Conservation (phyloP, 2,113 vertebrate genomes). For the Scytalopus superciliaris region DNA sequence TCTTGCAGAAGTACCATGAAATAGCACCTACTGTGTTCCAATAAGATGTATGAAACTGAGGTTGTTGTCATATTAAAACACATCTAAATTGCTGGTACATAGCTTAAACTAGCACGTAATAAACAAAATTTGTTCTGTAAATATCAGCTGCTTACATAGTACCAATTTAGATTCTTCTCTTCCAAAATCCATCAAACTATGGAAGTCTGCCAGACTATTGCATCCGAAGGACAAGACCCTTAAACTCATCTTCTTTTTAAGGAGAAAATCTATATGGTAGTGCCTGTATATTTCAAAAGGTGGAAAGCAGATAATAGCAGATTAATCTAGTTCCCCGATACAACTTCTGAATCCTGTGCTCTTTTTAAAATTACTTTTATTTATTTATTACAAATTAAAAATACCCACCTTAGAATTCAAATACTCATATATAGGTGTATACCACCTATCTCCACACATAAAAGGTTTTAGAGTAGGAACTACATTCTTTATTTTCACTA, state of each 20-base stretch:
- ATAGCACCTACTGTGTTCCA: not conserved
- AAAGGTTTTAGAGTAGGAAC: not conserved
- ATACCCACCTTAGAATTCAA: not conserved
- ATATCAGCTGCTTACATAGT: not conserved
- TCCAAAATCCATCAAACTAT: not conserved
- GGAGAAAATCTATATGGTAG: not conserved
- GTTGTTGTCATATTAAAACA: not conserved
- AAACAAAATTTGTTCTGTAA: not conserved
- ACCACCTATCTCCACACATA: not conserved
- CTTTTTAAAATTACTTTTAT: not conserved
- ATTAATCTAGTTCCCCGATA: not conserved
- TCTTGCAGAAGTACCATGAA: not conserved
- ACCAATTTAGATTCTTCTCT: not conserved
- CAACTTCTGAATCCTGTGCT: not conserved
- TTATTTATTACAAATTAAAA: not conserved
- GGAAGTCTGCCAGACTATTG: not conserved
- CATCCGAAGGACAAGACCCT: not conserved
- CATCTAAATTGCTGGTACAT: not conserved
- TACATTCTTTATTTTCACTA: not conserved
- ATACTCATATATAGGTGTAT: not conserved
- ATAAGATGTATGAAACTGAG: not conserved
- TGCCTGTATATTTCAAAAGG: not conserved
- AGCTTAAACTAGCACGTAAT: not conserved
- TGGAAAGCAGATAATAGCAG: not conserved
- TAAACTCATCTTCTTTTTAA: not conserved